Evolutionary conservation across 2,797 vertebrate species (phyloP), one percentile per base, ranked within the genome.

Genomic region (Sebastes diploproa): DNA sequence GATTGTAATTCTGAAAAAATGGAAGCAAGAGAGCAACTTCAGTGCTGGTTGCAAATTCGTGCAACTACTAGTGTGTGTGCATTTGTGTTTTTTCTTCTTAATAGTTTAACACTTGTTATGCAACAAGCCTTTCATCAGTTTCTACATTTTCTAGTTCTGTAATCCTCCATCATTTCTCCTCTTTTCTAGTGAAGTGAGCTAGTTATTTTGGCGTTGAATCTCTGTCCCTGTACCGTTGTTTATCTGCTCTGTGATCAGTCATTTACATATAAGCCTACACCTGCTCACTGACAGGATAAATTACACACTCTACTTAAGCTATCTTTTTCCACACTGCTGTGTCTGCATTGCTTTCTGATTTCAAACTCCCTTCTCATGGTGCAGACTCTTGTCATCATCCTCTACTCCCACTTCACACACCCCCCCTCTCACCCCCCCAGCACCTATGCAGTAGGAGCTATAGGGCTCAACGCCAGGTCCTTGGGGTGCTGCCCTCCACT

Each of bases 391-490:
- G 16, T 77, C 23, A 55, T 71, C 46, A 20, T 50, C 46, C 46
- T 50, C 7, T 50, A 50, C 46, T 50, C 46, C 52, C 22, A 52
- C 36, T 22, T 23, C 23, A 23, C n/a, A n/a, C n/a, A n/a, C 22
- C 2, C 25, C 25, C 23, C 2, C 23, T 1, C n/a, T n/a, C n/a
- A n/a, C n/a, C n/a, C n/a, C 56, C 61, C 38, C 74, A 50, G 38
- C 78, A 86, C 83, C 59, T 74, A 69, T 79, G 82, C 92, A 92
- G 88, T 86, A 87, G 82, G 87, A 92, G 86, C 86, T 85, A 85
- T 84, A 72, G 84, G 80, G 91, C 86, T 90, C 80, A 86, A 79
- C 55, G 70, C 83, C 85, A 83, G 80, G 68, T 86, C 82, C 59
- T 78, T 83, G 67, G 69, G 87, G 86, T 90, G 73, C 79, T 84